These are phyloP conservation scores for Plagodis dolabraria DNA, from an alignment of 2,888 invertebrate species.

Conservation along the genomic window DNA sequence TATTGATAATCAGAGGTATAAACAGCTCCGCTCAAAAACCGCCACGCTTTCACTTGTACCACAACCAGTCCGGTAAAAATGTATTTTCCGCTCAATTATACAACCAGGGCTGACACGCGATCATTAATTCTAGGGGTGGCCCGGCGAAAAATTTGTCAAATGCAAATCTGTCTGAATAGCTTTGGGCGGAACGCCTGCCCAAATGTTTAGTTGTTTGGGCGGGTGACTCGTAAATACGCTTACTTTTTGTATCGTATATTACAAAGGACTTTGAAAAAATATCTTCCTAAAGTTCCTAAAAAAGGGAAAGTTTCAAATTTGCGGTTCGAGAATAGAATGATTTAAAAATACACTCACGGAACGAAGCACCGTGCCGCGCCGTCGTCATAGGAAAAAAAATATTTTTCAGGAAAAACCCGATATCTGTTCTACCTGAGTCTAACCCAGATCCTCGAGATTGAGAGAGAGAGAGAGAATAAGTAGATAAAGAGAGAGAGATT, in stretches of 20 bases:
- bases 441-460: too few relatives aligned
- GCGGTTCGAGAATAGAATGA: too few relatives aligned
- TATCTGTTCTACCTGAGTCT: too few relatives aligned
- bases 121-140: slow-evolving; percentile 59
- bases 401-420: too few relatives aligned
- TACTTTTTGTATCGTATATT: slow-evolving; percentile 12
- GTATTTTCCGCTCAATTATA: slow-evolving; percentile 62
- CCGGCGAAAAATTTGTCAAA: slow-evolving; percentile 54
- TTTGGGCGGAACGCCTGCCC: slow-evolving; percentile 31
- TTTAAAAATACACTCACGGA: too few relatives aligned
- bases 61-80: slow-evolving; percentile 42
- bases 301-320: too few relatives aligned
- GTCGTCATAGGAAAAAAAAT: too few relatives aligned
- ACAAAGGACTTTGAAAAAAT: background rate
- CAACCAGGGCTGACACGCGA: slow-evolving; percentile 50
- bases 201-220: slow-evolving; percentile 26
- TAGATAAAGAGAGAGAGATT: too few relatives aligned
- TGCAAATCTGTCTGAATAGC: slow-evolving; percentile 50
- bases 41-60: slow-evolving; percentile 32
- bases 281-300: too few relatives aligned
- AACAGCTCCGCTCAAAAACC: slow-evolving; percentile 4
- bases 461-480: too few relatives aligned
- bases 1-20: background rate
- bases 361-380: too few relatives aligned
- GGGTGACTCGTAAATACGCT: slow-evolving; percentile 11